phyloP scores from a whole-genome alignment of 2,888 invertebrate species.

The Margaritifera margaritifera region DNA sequence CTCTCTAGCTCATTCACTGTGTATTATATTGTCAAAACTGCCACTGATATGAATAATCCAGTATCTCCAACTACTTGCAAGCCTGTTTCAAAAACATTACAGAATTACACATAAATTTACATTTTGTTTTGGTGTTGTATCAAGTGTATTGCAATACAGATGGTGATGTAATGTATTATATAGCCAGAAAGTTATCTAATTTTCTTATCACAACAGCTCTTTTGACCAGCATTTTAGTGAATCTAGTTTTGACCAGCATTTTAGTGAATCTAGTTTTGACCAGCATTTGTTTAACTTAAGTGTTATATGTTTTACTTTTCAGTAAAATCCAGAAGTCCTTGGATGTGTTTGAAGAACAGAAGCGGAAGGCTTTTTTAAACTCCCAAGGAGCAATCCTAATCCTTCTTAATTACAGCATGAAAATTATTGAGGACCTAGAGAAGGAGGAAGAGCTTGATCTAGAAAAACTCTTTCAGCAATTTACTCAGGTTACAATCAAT shows the following conservation, averaged over 20 bases:
- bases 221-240: too few relatives aligned
- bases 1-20: too few relatives aligned
- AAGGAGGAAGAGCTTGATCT: slow-evolving; percentile 20
- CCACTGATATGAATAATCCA: too few relatives aligned
- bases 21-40: too few relatives aligned
- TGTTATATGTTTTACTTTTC: slow-evolving; percentile 51
- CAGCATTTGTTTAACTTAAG: background rate
- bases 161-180: too few relatives aligned
- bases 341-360: slow-evolving; percentile 87
- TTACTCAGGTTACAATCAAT: slow-evolving; percentile 46
- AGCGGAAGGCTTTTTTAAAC: slow-evolving; percentile 78
- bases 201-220: too few relatives aligned
- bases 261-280: background rate
- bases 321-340: slow-evolving; percentile 79
- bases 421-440: slow-evolving; percentile 31
- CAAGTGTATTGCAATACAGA: too few relatives aligned
- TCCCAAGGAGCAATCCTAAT: slow-evolving; percentile 67
- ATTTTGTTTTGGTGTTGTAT: too few relatives aligned
- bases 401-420: slow-evolving; percentile 45
- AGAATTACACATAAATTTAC: too few relatives aligned
- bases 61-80: too few relatives aligned
- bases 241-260: background rate
- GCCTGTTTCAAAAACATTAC: too few relatives aligned
- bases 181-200: too few relatives aligned
- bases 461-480: slow-evolving; percentile 41